phyloP scores from a whole-genome alignment of 2,113 vertebrate genomes.

The Oncorhynchus keta region DNA sequence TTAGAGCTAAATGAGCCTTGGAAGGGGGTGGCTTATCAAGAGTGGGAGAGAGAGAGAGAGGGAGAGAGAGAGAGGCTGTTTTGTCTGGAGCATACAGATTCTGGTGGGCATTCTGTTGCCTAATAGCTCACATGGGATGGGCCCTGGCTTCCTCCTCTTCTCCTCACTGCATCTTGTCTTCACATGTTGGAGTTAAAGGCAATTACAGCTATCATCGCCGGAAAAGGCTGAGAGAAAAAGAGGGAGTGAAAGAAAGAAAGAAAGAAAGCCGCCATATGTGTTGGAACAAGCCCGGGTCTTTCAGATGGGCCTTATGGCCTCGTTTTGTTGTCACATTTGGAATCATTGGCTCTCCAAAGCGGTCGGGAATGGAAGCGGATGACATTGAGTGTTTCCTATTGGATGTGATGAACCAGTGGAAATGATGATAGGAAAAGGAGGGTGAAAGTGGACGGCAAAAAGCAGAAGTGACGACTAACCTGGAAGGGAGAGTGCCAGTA shows the following conservation, averaged over 20 bases:
- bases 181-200: slow-evolving; percentile 19
- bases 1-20: background rate
- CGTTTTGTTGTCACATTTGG: no score
- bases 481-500: no score
- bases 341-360: background rate
- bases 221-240: slow-evolving; percentile 3
- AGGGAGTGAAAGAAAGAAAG: background rate
- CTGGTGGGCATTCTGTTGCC: background rate
- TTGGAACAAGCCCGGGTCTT: background rate
- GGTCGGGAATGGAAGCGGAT: background rate
- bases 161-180: background rate
- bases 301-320: background rate
- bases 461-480: no score
- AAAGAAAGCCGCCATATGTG: no score
- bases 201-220: slow-evolving; percentile 33
- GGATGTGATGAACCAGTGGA: no score
- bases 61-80: background rate
- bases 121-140: slow-evolving; percentile 39
- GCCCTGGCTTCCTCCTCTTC: slow-evolving; percentile 39
- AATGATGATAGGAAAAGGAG: no score
- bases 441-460: no score
- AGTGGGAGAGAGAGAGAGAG: no score
- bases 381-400: background rate
- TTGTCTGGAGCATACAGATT: background rate
- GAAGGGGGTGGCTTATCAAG: background rate